Evolutionary conservation across 2,888 invertebrate species (phyloP).

Genomic region (Calliphora vomitoria): DNA sequence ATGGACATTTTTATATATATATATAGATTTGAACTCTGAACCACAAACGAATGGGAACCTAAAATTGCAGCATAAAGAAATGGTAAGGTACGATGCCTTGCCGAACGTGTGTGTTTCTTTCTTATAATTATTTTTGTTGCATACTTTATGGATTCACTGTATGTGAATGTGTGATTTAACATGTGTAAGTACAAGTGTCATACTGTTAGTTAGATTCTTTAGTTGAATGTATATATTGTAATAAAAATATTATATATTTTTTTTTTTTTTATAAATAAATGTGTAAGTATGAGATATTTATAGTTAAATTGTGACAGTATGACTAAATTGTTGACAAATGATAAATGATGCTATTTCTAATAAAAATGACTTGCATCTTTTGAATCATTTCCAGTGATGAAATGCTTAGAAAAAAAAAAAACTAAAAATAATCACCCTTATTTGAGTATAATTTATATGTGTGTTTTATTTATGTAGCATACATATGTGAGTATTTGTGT

Average conservation of each 20-base stretch:
- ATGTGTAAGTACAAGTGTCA: constrained; percentile 36
- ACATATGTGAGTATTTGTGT: constrained; percentile 15
- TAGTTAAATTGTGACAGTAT: constrained; percentile 67
- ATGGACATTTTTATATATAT: too few species aligned
- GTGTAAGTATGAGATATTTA: constrained; percentile 46
- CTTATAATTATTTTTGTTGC: neutral
- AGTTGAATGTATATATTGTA: constrained; percentile 26
- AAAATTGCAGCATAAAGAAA: too few species aligned
- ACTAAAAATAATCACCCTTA: neutral
- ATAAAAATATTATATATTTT: constrained; percentile 42
- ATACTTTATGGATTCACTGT: neutral
- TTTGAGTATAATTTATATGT: neutral
- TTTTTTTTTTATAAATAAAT: neutral
- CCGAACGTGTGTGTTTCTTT: too few species aligned
- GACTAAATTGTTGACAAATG: constrained; percentile 74
- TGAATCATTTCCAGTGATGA: constrained; percentile 32
- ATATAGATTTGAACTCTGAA: too few species aligned
- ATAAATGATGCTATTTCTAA: constrained; percentile 71
- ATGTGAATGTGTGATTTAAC: neutral
- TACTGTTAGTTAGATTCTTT: constrained; percentile 38
- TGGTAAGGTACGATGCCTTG: too few species aligned
- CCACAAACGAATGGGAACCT: too few species aligned
- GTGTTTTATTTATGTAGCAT: neutral
- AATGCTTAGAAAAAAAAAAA: neutral
- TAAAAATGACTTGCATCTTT: constrained; percentile 71